Evolutionary conservation across 2,888 invertebrate species (phyloP).

Genomic region (Scaptomyza flava): DNA sequence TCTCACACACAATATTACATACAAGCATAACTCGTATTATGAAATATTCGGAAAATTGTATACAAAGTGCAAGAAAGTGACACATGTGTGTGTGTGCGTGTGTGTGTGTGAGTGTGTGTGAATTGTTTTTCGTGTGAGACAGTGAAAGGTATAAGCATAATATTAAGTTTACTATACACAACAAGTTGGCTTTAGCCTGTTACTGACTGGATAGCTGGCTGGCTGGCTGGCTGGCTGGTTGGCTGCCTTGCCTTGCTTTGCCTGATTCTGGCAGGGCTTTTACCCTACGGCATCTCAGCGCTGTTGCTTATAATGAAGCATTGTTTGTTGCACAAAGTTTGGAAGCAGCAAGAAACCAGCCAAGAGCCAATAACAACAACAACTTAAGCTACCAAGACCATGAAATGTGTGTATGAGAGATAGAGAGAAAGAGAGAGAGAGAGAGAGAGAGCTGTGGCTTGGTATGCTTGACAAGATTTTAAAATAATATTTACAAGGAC

Average conservation of each 20-base stretch:
- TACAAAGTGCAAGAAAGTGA: conserved; percentile 74
- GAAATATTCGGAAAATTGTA: conserved; percentile 76
- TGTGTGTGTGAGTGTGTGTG: conserved; percentile 10
- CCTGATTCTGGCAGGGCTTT: conserved; percentile 75
- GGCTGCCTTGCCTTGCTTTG: conserved; percentile 16
- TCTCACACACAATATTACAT: conserved; percentile 12
- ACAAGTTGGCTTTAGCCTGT: conserved; percentile 57
- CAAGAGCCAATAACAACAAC: conserved; percentile 33
- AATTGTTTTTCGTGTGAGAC: conserved; percentile 15
- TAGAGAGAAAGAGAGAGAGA: background rate
- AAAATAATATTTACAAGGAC: conserved; percentile 75
- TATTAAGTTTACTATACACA: conserved; percentile 70
- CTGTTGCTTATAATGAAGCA: conserved; percentile 75
- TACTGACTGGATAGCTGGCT: conserved; percentile 11
- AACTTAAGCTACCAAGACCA: conserved; percentile 25
- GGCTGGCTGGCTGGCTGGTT: background rate
- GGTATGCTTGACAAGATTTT: conserved; percentile 65
- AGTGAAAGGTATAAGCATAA: conserved; percentile 64
- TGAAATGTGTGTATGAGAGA: conserved; percentile 13
- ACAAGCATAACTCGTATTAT: conserved; percentile 64
- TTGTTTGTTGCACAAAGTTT: conserved; percentile 78
- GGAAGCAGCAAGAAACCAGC: conserved; percentile 62
- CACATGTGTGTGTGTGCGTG: conserved; percentile 29
- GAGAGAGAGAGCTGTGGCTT: background rate
- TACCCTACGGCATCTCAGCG: conserved; percentile 71